A percentile compares a stretch with the other conserved stretches of the same genome.
Conservation (phyloP, 1,140 invertebrate species). For the Oncopeltus fasciatus region DNA sequence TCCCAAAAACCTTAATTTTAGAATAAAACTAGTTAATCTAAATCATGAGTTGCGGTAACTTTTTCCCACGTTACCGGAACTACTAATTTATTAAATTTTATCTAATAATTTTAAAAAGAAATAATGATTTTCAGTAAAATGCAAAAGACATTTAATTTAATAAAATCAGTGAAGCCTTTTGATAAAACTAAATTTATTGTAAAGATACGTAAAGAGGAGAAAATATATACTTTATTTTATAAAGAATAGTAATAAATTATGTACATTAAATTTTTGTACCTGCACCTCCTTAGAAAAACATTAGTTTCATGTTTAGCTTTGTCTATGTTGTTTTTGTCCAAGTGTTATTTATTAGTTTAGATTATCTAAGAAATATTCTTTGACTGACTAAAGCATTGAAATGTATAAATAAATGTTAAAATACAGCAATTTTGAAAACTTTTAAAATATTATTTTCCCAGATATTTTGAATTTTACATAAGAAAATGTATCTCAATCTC, state of each 20-base stretch:
- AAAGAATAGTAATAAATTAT: background rate
- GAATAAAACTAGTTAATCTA: no score
- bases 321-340: background rate
- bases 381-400: constrained; percentile 5
- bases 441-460: no score
- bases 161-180: background rate
- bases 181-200: background rate
- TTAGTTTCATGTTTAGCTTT: constrained; percentile 1
- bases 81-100: no score
- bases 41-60: no score
- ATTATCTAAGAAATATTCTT: constrained; percentile 1
- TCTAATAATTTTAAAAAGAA: no score
- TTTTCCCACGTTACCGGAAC: no score
- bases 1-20: no score
- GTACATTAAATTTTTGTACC: constrained; percentile 4
- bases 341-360: background rate
- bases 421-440: constrained; percentile 7
- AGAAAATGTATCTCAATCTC: no score
- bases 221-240: background rate
- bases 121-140: background rate
- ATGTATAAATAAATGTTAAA: constrained; percentile 10
- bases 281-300: background rate
- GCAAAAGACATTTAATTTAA: background rate
- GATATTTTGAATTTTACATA: no score
- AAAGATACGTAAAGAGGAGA: background rate